These are phyloP conservation scores for Porites lutea DNA, from an alignment of 64 coral and sea anemone genomes.

Conservation along the genomic window DNA sequence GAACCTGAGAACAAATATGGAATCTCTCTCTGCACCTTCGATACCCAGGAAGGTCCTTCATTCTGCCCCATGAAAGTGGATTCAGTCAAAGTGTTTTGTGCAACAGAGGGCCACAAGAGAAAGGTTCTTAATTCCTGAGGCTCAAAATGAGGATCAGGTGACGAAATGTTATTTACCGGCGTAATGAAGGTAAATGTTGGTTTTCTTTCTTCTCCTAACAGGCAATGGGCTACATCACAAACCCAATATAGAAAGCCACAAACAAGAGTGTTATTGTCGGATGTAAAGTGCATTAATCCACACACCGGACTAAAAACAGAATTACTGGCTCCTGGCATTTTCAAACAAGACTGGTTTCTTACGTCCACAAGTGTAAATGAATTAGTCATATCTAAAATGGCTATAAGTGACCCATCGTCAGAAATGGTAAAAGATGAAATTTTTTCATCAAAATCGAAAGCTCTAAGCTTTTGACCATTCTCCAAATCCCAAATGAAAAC, in stretches of 20 bases:
- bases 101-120: background rate
- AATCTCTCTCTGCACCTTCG: background rate
- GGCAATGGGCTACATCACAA: background rate
- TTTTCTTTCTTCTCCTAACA: background rate
- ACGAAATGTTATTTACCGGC: no score
- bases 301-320: background rate
- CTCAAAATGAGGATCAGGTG: no score
- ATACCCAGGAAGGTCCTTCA: background rate
- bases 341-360: no score
- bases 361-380: background rate
- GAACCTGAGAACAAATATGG: background rate
- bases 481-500: conserved; percentile 2
- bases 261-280: background rate
- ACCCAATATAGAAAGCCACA: background rate
- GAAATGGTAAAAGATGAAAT: background rate
- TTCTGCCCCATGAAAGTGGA: background rate
- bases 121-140: background rate
- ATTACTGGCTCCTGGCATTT: no score
- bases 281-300: conserved; percentile 21
- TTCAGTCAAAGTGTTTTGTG: no score
- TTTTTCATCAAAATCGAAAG: background rate
- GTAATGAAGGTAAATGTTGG: background rate
- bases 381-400: background rate
- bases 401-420: background rate
- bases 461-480: background rate